Percentiles rank a stretch among this genome's conserved stretches.
Evolutionary conservation across 1,140 invertebrate species (phyloP).

Genomic region (Nymphalis io): DNA sequence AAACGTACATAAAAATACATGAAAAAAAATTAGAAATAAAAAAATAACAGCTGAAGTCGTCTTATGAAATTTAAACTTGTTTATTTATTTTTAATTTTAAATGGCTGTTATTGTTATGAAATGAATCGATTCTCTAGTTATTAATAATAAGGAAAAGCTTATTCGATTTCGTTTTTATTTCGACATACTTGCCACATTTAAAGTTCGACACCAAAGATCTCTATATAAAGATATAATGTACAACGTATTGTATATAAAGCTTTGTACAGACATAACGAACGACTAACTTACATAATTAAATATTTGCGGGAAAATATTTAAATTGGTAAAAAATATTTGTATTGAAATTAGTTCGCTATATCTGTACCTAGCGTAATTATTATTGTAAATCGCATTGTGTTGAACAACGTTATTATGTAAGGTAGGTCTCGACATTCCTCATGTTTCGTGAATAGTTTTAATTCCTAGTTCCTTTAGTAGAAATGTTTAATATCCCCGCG

Average conservation of each 20-base stretch:
- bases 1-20: not conserved
- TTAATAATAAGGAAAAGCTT: conserved; percentile 27
- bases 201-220: conserved; percentile 64
- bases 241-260: conserved; percentile 42
- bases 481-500: conserved; percentile 28
- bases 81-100: conserved; percentile 29
- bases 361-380: conserved; percentile 13
- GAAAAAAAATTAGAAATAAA: not conserved
- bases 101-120: conserved; percentile 60
- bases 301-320: too few species aligned
- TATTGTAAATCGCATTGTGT: conserved; percentile 40
- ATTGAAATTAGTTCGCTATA: conserved; percentile 17
- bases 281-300: not conserved
- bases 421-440: conserved; percentile 70
- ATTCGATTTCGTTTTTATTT: conserved; percentile 30
- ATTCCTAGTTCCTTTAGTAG: conserved; percentile 61
- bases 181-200: conserved; percentile 32
- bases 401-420: conserved; percentile 44
- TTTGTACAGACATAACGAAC: conserved; percentile 19
- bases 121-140: conserved; percentile 35
- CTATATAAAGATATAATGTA: conserved; percentile 42
- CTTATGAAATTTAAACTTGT: conserved; percentile 19
- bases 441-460: conserved; percentile 52
- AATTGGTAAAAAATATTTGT: not conserved
- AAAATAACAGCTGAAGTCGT: conserved; percentile 1